Evolutionary conservation across 1,140 invertebrate species (phyloP).

Genomic region (Colletes gigas): DNA sequence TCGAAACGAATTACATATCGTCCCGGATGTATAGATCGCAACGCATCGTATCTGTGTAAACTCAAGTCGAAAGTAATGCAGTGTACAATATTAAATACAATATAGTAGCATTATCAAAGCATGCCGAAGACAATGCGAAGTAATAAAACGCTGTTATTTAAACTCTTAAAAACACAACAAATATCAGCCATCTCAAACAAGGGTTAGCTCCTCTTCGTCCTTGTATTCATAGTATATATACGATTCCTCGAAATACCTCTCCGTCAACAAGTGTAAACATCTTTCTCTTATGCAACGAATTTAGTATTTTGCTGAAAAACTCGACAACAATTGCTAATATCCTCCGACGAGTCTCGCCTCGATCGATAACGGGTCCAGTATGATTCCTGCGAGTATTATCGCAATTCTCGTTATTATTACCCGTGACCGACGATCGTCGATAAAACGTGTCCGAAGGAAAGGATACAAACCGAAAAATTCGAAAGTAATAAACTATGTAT

Average conservation of each 20-base stretch:
- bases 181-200: constrained; percentile 76
- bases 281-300: constrained; percentile 49
- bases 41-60: constrained; percentile 67
- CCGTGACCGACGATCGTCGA: no score
- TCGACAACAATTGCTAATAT: constrained; percentile 56
- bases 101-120: constrained; percentile 76
- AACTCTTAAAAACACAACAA: constrained; percentile 80
- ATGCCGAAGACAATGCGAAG: constrained; percentile 77
- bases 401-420: no score
- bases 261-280: neutral
- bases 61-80: constrained; percentile 51
- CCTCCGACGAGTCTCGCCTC: neutral
- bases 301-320: constrained; percentile 57
- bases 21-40: constrained; percentile 45
- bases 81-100: constrained; percentile 65
- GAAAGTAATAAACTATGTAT: no score
- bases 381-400: no score
- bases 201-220: constrained; percentile 70
- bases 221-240: constrained; percentile 61
- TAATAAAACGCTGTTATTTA: constrained; percentile 79
- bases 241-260: constrained; percentile 12
- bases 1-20: constrained; percentile 26
- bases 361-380: no score
- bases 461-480: no score
- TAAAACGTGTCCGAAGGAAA: no score